Evolutionary conservation across 92 coral and sea anemone genomes (phyloP).

Genomic region (Palythoa caribaeorum): DNA sequence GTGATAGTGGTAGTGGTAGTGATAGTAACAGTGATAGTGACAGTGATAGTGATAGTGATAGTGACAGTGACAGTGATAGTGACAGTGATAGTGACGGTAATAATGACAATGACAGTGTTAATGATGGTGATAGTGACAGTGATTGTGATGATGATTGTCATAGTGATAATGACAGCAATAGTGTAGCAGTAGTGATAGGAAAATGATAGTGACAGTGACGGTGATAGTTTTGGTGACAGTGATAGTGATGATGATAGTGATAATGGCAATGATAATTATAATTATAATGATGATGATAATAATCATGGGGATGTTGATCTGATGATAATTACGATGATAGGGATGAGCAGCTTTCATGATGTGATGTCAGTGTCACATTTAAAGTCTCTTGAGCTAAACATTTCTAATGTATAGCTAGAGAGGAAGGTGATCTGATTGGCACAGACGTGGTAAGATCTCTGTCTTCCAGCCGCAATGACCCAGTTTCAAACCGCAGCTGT

Average conservation of each 20-base stretch:
- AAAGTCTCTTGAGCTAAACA: too few species aligned
- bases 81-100: not conserved
- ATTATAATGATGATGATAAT: not conserved
- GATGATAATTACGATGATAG: too few species aligned
- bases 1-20: not conserved
- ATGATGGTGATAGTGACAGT: not conserved
- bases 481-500: too few species aligned
- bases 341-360: too few species aligned
- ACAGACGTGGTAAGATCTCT: too few species aligned
- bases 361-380: too few species aligned
- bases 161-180: not conserved
- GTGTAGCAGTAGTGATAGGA: not conserved
- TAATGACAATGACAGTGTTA: not conserved
- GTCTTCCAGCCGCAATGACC: too few species aligned
- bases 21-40: not conserved
- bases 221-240: not conserved
- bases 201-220: not conserved
- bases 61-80: not conserved
- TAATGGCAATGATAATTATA: too few species aligned
- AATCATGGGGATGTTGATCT: too few species aligned
- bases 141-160: not conserved
- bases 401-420: too few species aligned
- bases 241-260: not conserved
- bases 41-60: not conserved
- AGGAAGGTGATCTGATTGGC: too few species aligned